Conservation (phyloP, 2,797 vertebrate species). For the Distichodus sexfasciatus region DNA sequence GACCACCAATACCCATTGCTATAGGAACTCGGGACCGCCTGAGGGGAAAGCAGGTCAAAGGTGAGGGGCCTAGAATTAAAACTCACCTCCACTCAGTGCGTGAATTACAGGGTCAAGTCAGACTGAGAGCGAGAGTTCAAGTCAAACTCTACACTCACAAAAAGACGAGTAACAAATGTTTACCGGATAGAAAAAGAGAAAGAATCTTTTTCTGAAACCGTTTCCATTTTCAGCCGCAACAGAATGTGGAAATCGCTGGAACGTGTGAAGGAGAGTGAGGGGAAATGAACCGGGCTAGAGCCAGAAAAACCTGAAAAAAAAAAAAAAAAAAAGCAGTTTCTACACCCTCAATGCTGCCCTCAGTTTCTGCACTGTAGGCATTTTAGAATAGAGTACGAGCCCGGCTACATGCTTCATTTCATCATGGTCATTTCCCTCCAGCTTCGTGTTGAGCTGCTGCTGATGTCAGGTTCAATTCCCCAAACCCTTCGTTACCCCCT, state of each 20-base stretch:
- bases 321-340: too few relatives aligned
- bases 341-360: too few relatives aligned
- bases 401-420: too few relatives aligned
- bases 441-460: neutral
- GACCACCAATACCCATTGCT: slow-evolving; percentile 62
- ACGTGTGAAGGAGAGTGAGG: neutral
- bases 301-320: too few relatives aligned
- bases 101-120: neutral
- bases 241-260: neutral
- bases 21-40: slow-evolving; percentile 62
- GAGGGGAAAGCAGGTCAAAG: slow-evolving; percentile 65
- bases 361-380: neutral
- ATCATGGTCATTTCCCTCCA: neutral
- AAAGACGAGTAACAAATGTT: neutral
- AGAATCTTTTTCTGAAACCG: too few relatives aligned
- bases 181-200: too few relatives aligned
- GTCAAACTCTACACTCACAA: neutral
- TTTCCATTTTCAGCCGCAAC: too few relatives aligned
- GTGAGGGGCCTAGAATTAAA: slow-evolving; percentile 43
- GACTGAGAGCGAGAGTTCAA: too few relatives aligned
- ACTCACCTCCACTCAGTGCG: too few relatives aligned
- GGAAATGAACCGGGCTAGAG: neutral
- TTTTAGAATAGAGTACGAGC: neutral
- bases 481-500: neutral
- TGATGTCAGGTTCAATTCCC: neutral